Conservation (phyloP, 2,888 invertebrate genomes). For the Imbricaverruca yamaguchii region DNA sequence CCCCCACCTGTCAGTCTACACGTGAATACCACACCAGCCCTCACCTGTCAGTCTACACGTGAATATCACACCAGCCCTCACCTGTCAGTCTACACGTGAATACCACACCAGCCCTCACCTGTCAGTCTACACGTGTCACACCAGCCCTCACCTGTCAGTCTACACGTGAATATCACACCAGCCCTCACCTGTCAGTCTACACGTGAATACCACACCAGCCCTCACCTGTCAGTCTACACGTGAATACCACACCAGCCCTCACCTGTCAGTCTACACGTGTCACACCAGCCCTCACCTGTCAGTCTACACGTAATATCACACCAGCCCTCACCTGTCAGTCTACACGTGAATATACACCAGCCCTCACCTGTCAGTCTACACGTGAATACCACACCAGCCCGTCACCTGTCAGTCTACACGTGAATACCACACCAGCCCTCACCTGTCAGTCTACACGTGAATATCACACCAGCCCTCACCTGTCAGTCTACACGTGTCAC, state of each 20-base stretch:
- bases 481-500: conserved; percentile 58
- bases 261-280: conserved; percentile 57
- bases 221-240: conserved; percentile 55
- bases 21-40: conserved; percentile 70
- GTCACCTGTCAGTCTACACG: conserved; percentile 56
- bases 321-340: conserved; percentile 43
- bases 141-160: conserved; percentile 43
- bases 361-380: too few species aligned
- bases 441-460: too few species aligned
- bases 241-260: conserved; percentile 56
- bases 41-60: too few species aligned
- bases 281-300: too few species aligned
- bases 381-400: neutral
- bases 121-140: too few species aligned
- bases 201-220: too few species aligned
- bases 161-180: conserved; percentile 75
- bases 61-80: conserved; percentile 33
- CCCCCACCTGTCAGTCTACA: conserved; percentile 53
- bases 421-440: conserved; percentile 72
- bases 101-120: too few species aligned
- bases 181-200: too few species aligned
- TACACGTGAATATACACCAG: conserved; percentile 73
- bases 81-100: conserved; percentile 60
- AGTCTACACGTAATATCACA: too few species aligned
- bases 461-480: conserved; percentile 37